Percentiles rank a stretch among this genome's conserved stretches.
These are phyloP conservation scores for Trogon melanurus DNA, from an alignment of 2,113 vertebrate genomes.

Conservation along the genomic window DNA sequence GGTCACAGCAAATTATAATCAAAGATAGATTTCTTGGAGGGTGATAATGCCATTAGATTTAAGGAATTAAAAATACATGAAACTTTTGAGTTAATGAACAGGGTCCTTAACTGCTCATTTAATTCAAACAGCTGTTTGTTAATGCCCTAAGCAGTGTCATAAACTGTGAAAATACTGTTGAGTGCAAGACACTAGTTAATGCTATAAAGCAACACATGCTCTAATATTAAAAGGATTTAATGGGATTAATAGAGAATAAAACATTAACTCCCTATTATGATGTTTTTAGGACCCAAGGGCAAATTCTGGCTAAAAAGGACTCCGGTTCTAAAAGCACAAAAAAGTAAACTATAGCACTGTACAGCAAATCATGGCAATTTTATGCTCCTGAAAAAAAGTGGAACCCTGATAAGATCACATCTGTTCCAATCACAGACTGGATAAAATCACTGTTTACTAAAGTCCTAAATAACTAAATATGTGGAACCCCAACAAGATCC, in stretches of 20 bases:
- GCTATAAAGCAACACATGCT: slow-evolving; percentile 90
- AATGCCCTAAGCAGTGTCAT: slow-evolving; percentile 91
- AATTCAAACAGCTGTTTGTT: slow-evolving; percentile 92
- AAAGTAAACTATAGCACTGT: slow-evolving; percentile 84
- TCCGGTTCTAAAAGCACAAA: slow-evolving; percentile 80
- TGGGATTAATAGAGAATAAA: slow-evolving; percentile 90
- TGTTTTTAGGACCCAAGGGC: slow-evolving; percentile 86
- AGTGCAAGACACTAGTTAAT: slow-evolving; percentile 90
- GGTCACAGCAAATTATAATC: slow-evolving; percentile 83
- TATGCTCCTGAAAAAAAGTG: slow-evolving; percentile 84
- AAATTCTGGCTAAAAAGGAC: slow-evolving; percentile 84
- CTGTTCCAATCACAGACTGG: slow-evolving; percentile 88
- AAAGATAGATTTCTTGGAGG: slow-evolving; percentile 85
- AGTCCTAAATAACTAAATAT: slow-evolving; percentile 89
- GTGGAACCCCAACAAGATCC: slow-evolving; percentile 87
- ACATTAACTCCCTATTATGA: slow-evolving; percentile 88
- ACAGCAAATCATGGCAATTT: slow-evolving; percentile 87
- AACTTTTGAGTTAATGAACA: slow-evolving; percentile 91
- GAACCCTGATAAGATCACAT: slow-evolving; percentile 89
- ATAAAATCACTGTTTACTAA: slow-evolving; percentile 89
- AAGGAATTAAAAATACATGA: slow-evolving; percentile 90
- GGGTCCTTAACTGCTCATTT: slow-evolving; percentile 91
- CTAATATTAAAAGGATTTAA: slow-evolving; percentile 91
- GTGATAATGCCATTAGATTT: slow-evolving; percentile 86
- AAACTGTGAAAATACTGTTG: slow-evolving; percentile 90